Base-by-base conservation (phyloP, 1,140 invertebrate genomes). In the Nephila pilipes region DNA sequence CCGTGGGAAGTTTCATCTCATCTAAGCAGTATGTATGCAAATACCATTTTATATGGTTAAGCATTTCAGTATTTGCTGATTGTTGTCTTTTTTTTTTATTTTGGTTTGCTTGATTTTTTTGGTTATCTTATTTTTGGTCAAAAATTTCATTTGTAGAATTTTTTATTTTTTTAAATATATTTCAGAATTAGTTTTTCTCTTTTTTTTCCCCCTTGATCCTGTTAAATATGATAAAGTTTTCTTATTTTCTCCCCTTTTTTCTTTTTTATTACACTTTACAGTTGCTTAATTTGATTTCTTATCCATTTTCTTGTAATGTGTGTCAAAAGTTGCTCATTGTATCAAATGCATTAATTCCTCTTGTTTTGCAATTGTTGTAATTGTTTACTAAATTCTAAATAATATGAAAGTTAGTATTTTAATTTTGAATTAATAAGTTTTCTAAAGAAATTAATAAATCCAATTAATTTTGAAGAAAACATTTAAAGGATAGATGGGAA, bases 21-120 rank as follows among this genome's bases (percentile, higher is more conserved):
- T 1, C 79, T 63, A 29, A 20, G 16, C n/a, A 85, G 90, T 92
- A 92, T 85, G 90, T 85, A 85, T 90, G 12, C n/a, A n/a, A 25
- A 12, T 54, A 85, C 5, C 12, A 29, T 85, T 54, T 60, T 60
- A 20, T 32, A 18, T 69, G 32, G 14, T 29, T 75, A 5, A 25
- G 22, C 87, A 46, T 58, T 87, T 75, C n/a, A 54, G 2, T 22
- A 54, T 83, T 46, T 46, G 46, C 46, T 46, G 46, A 6, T 46
- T 46, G 0, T 1, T 57, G 8, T 57, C 55, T 54, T 46, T 63
- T 54, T 60, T 25, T 32, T 36, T 87, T 2, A 25, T 88, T 32
- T 38, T 88, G 63, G 32, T 69, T 75, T n/a, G 14, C 0, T 87
- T 54, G 1, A 36, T 88, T 88, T 12, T 29, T 18, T 88, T 46